A percentile compares a stretch with the other conserved stretches of the same genome.
Conservation (phyloP, 2,113 vertebrate species). For the Orycteropus afer region DNA sequence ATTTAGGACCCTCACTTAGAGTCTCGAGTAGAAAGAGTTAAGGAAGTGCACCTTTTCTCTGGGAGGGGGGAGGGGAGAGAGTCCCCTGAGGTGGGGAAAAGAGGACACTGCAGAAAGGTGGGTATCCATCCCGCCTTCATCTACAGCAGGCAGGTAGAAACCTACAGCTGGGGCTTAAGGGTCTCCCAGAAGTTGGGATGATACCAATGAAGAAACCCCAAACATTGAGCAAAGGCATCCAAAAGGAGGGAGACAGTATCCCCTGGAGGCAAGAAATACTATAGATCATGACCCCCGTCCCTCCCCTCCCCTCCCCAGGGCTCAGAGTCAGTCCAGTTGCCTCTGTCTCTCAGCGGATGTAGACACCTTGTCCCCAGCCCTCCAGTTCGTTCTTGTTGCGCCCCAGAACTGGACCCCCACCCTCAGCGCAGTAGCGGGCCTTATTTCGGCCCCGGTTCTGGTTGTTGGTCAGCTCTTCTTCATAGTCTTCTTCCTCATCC, state of each 20-base stretch:
- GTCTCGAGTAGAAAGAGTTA: slow-evolving; percentile 49
- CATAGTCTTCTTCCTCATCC: slow-evolving; percentile 92
- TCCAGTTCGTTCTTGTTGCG: slow-evolving; percentile 89
- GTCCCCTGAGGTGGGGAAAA: slow-evolving; percentile 31
- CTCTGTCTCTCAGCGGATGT: slow-evolving; percentile 89
- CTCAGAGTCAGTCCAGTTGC: not conserved
- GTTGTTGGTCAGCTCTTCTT: slow-evolving; percentile 90
- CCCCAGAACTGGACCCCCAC: slow-evolving; percentile 86
- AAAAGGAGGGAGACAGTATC: slow-evolving; percentile 28
- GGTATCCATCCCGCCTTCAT: not conserved
- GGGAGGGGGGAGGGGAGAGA: slow-evolving; percentile 28
- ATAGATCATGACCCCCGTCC: not conserved
- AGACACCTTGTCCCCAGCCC: slow-evolving; percentile 94
- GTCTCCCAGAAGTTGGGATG: slow-evolving; percentile 33
- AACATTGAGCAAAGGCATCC: slow-evolving; percentile 68
- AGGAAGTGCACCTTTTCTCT: slow-evolving; percentile 78
- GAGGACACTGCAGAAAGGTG: slow-evolving; percentile 48
- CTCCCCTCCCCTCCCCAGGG: not conserved
- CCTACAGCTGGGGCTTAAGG: not conserved
- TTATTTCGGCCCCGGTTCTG: slow-evolving; percentile 91
- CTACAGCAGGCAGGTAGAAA: slow-evolving; percentile 18
- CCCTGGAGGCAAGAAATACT: slow-evolving; percentile 36
- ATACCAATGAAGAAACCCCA: slow-evolving; percentile 47
- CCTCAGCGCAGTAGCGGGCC: slow-evolving; percentile 91
- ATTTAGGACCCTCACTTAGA: slow-evolving; percentile 16